phyloP scores from a whole-genome alignment of 2,113 vertebrate species.

The Gila orcuttii region DNA sequence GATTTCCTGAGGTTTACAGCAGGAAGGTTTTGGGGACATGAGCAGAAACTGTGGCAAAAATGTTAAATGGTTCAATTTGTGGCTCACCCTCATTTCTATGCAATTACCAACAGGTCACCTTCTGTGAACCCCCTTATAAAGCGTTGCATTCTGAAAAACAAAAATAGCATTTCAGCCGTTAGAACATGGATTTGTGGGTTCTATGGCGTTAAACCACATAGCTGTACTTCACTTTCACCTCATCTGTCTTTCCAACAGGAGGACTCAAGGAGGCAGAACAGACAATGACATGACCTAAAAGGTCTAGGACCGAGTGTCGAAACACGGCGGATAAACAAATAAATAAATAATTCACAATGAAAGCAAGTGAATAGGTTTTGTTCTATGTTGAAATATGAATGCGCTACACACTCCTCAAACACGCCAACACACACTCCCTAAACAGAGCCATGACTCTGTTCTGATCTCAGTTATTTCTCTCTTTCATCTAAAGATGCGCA shows the following conservation, averaged over 20 bases:
- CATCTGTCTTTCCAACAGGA: conserved; percentile 10
- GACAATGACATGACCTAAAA: background rate
- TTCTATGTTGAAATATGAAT: conserved; percentile 55
- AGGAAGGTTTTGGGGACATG: background rate
- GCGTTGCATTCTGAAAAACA: conserved; percentile 6
- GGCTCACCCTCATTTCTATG: conserved; percentile 22
- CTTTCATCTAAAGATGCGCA: conserved; percentile 4
- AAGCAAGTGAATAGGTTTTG: conserved; percentile 55
- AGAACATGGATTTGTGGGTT: conserved; percentile 16
- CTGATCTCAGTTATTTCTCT: conserved; percentile 36
- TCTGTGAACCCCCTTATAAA: conserved; percentile 9
- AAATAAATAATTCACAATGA: conserved; percentile 34
- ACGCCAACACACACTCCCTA: conserved; percentile 24
- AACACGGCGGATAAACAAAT: conserved; percentile 32
- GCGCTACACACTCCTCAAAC: conserved; percentile 8
- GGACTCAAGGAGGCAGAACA: conserved; percentile 24
- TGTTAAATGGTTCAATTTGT: too few species aligned
- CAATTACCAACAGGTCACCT: conserved; percentile 32
- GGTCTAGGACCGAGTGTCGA: background rate
- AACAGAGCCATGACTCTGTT: conserved; percentile 44
- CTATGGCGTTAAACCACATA: conserved; percentile 16
- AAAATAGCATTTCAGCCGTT: conserved; percentile 26
- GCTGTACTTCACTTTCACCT: conserved; percentile 48
- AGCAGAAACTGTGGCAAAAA: background rate
- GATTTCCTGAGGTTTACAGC: background rate